Percentiles rank a stretch among this genome's conserved stretches.
These are phyloP conservation scores for Buceros bicornis DNA, from an alignment of 2,797 vertebrate species.

Conservation along the genomic window DNA sequence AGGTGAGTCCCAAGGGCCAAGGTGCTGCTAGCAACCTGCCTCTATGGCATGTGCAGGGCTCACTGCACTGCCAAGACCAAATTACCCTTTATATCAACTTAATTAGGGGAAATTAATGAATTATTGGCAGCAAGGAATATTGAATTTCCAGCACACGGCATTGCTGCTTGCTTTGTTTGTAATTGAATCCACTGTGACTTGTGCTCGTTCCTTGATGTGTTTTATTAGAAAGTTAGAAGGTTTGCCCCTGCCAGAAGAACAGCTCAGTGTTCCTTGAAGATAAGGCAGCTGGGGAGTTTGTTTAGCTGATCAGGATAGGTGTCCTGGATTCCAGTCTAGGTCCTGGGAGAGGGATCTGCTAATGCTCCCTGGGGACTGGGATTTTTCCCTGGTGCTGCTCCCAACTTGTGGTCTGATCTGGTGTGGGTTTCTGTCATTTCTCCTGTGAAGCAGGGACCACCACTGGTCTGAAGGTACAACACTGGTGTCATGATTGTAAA, in stretches of 20 bases:
- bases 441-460: neutral
- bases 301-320: neutral
- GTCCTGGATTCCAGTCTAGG: neutral
- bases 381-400: neutral
- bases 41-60: neutral
- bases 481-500: neutral
- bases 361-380: fast-evolving
- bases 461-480: neutral
- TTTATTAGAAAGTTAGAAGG: conserved; percentile 50
- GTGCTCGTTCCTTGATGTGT: conserved; percentile 20
- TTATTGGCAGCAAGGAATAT: conserved; percentile 55
- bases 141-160: conserved; percentile 50
- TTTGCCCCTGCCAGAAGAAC: neutral
- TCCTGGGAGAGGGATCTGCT: neutral
- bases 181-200: conserved; percentile 54
- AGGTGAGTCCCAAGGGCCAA: conserved; percentile 82
- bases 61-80: neutral
- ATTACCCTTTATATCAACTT: conserved; percentile 54
- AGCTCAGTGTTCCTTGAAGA: neutral
- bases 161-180: conserved; percentile 51
- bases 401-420: neutral
- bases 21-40: neutral
- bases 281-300: neutral
- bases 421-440: neutral
- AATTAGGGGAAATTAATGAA: conserved; percentile 62